phyloP scores from a whole-genome alignment of 2,797 vertebrate species.

The Rachycentron canadum region DNA sequence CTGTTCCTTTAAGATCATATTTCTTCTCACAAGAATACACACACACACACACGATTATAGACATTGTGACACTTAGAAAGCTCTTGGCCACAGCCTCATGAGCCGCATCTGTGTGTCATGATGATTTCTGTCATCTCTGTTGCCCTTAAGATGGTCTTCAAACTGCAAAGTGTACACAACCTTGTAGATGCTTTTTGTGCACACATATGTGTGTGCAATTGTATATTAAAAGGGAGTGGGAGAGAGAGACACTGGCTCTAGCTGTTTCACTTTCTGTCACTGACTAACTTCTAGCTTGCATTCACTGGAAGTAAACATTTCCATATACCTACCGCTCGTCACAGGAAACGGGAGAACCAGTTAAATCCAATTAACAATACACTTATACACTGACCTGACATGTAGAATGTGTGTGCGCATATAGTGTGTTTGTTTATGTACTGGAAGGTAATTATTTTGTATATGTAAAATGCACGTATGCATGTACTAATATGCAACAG shows the following conservation, averaged over 20 bases:
- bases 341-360: background rate
- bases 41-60: constrained; percentile 25
- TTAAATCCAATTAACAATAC: constrained; percentile 5
- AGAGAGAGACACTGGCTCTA: background rate
- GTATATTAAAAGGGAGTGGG: background rate
- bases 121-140: constrained; percentile 39
- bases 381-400: background rate
- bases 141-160: constrained; percentile 35
- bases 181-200: constrained; percentile 19
- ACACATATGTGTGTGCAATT: background rate
- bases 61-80: constrained; percentile 34
- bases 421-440: background rate
- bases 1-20: background rate
- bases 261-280: constrained; percentile 16
- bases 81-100: constrained; percentile 39
- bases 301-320: constrained; percentile 19
- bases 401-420: background rate
- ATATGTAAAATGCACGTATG: constrained; percentile 30
- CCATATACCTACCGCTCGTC: background rate
- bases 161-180: constrained; percentile 52
- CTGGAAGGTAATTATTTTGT: background rate
- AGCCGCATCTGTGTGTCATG: constrained; percentile 50
- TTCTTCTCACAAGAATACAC: background rate
- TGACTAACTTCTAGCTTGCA: constrained; percentile 2
- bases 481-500: constrained; percentile 14